Evolutionary conservation across 1,140 invertebrate species (phyloP), one percentile per base, ranked within the genome.

Genomic region (Caenorhabditis remanei): DNA sequence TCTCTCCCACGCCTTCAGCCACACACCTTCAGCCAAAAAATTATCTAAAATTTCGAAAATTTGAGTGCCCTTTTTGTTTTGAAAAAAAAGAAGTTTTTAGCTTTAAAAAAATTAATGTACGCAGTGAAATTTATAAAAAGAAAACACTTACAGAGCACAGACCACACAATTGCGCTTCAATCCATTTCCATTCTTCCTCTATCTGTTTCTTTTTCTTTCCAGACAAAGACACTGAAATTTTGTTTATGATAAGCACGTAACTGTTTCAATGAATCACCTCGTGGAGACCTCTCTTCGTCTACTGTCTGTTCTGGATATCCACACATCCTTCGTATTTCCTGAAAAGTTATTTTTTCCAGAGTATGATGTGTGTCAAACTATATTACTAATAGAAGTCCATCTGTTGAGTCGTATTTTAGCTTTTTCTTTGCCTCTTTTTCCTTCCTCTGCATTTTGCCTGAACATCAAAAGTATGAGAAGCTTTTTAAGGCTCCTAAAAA

Each of bases 81-180:
- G 32, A 32, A 32, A n/a, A 93, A 96, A 97, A 65, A 43, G 46
- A 71, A 4, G 3, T 13, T 24, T 63, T 11, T 63, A 63, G 21
- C 8, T 32, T 53, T 53, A 7, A 40, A 0, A 4, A 21, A 13
- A 63, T 40, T 32, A 0, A 32, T 32, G 32, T 32, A 32, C 32
- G 32, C 32, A 32, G 32, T 32, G 32, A 32, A 32, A 32, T 32
- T 32, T 2, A 32, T 32, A 1, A 1, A 0, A 1, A 32, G 2
- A 32, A 40, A 63, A 11, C 7, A 50, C n/a, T 50, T 50, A 79
- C 71, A 0, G 71, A 50, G 46, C 71, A 79, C 4, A 79, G 21
- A 2, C 46, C 71, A 50, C 71, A 79, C 24, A 50, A 46, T 24
- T 79, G 71, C 21, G 71, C 71, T 13, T 79, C 71, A 0, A 40